Evolutionary conservation across 1,140 invertebrate genomes (phyloP).

Genomic region (Drosophila gunungcola): DNA sequence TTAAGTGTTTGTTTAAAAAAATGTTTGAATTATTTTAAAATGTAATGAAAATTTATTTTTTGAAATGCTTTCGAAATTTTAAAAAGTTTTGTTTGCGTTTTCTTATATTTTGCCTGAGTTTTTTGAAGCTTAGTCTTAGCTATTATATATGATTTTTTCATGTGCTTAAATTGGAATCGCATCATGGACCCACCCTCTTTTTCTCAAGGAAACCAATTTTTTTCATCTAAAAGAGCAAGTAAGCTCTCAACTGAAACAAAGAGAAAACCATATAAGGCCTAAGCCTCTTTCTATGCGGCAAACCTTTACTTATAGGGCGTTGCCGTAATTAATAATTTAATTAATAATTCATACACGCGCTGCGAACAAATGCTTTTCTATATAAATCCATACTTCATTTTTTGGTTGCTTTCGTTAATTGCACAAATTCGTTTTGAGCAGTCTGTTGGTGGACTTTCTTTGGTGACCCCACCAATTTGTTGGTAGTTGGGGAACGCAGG

Average conservation of each 20-base stretch:
- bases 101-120: too few species aligned
- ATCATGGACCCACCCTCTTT: background rate
- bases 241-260: conserved; percentile 59
- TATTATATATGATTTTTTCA: background rate
- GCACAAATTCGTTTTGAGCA: conserved; percentile 80
- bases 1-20: too few species aligned
- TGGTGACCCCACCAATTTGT: conserved; percentile 28
- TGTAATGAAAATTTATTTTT: too few species aligned
- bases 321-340: conserved; percentile 61
- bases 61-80: too few species aligned
- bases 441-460: conserved; percentile 68
- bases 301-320: conserved; percentile 45
- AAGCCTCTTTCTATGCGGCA: conserved; percentile 33
- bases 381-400: conserved; percentile 64
- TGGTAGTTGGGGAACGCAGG: conserved; percentile 38
- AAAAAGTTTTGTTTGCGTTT: too few species aligned
- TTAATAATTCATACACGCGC: conserved; percentile 76
- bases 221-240: conserved; percentile 29
- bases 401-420: conserved; percentile 67
- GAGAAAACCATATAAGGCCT: conserved; percentile 41
- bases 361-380: conserved; percentile 29
- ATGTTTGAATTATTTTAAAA: too few species aligned
- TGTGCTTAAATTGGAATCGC: background rate
- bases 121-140: too few species aligned
- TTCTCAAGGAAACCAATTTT: background rate